These are phyloP conservation scores for Sylvia borin DNA, from an alignment of 2,797 vertebrate genomes.

Conservation along the genomic window DNA sequence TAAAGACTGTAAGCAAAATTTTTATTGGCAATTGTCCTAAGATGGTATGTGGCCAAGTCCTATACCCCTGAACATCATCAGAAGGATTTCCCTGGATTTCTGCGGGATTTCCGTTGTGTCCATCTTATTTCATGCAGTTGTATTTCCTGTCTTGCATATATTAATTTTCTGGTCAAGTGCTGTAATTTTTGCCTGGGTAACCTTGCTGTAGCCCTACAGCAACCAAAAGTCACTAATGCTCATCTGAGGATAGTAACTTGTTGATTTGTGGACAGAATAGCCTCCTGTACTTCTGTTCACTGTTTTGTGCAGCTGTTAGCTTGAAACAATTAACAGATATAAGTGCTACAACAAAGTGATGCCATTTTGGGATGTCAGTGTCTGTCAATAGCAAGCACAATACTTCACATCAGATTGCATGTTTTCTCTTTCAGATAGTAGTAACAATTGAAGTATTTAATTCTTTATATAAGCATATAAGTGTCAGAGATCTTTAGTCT, in stretches of 20 bases:
- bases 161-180: background rate
- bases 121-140: background rate
- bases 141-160: background rate
- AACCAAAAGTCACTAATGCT: background rate
- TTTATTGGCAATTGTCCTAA: background rate
- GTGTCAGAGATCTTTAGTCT: conserved; percentile 2
- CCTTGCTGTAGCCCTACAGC: background rate
- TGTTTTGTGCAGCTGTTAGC: background rate
- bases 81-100: background rate
- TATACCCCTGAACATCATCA: background rate
- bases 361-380: background rate
- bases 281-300: background rate
- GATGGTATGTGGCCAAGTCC: background rate
- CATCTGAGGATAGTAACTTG: background rate
- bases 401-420: conserved; percentile 55
- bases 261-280: background rate
- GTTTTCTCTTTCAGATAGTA: conserved; percentile 41
- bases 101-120: background rate
- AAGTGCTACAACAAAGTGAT: background rate
- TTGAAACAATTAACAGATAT: background rate
- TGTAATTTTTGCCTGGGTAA: background rate
- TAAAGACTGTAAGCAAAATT: background rate
- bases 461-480: conserved; percentile 20
- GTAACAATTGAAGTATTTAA: background rate
- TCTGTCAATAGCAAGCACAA: conserved; percentile 62